Percentiles rank a stretch among this genome's conserved stretches.
phyloP scores from a whole-genome alignment of 2,113 vertebrate species.

The Podarcis cretensis region DNA sequence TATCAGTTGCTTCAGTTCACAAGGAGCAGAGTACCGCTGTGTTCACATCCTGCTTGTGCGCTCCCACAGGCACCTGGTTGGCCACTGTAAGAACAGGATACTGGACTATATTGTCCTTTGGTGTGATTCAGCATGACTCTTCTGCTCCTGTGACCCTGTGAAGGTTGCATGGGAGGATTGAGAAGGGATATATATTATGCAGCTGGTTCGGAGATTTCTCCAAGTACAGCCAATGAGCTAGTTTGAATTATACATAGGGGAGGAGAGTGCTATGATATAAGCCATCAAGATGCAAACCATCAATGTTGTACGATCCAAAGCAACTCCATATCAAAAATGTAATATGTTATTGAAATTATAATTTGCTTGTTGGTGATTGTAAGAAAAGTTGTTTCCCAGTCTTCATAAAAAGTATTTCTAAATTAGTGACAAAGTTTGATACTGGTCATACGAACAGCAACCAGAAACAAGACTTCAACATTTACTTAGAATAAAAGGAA shows the following conservation, averaged over 20 bases:
- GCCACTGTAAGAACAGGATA: background rate
- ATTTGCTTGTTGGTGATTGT: background rate
- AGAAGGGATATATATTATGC: background rate
- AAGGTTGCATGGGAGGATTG: background rate
- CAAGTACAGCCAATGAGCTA: background rate
- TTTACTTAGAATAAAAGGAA: conserved; percentile 5
- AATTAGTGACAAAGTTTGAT: conserved; percentile 9
- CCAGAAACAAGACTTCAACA: background rate
- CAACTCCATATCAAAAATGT: background rate
- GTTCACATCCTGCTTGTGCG: too few species aligned
- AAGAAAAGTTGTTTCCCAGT: background rate
- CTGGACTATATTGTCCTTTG: too few species aligned
- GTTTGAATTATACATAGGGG: background rate
- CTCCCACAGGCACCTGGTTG: background rate
- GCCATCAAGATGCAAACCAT: background rate
- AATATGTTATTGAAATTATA: background rate
- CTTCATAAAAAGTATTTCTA: background rate
- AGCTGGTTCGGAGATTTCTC: background rate
- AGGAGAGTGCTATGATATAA: background rate
- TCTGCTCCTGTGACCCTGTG: background rate
- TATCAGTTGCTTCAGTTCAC: background rate
- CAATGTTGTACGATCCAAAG: background rate
- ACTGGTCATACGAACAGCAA: background rate
- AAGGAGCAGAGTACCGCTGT: too few species aligned
- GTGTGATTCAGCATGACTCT: background rate